phyloP scores from a whole-genome alignment of 1,140 invertebrate species.

The Arion vulgaris region DNA sequence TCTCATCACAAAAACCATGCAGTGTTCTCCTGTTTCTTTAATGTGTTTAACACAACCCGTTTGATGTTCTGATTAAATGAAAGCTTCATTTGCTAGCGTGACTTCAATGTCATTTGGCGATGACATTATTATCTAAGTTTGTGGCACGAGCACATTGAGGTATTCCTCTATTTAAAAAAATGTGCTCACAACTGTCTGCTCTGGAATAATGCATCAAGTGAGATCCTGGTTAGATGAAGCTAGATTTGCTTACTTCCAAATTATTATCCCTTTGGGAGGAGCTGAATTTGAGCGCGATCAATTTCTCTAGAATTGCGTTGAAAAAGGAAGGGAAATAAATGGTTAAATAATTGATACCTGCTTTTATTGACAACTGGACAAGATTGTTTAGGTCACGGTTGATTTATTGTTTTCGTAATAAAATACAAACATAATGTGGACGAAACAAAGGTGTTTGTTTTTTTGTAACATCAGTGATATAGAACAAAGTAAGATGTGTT shows the following conservation, averaged over 20 bases:
- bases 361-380: neutral
- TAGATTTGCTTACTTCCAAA: neutral
- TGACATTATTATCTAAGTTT: constrained; percentile 17
- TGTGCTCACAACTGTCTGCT: neutral
- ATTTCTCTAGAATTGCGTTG: neutral
- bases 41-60: constrained; percentile 8
- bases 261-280: neutral
- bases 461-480: no score
- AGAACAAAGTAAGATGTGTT: no score
- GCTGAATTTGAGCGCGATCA: neutral
- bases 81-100: constrained; percentile 18
- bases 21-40: constrained; percentile 17
- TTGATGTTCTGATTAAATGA: constrained; percentile 33
- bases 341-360: neutral
- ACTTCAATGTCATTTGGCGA: constrained; percentile 14
- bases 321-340: neutral
- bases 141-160: neutral
- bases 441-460: no score
- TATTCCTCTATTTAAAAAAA: neutral
- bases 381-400: neutral
- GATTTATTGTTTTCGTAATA: neutral
- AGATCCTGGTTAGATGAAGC: neutral
- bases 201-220: neutral
- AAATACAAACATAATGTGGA: no score
- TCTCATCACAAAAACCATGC: neutral